Conservation (phyloP, 1,140 invertebrate species). For the Catajapyx aquilonaris region DNA sequence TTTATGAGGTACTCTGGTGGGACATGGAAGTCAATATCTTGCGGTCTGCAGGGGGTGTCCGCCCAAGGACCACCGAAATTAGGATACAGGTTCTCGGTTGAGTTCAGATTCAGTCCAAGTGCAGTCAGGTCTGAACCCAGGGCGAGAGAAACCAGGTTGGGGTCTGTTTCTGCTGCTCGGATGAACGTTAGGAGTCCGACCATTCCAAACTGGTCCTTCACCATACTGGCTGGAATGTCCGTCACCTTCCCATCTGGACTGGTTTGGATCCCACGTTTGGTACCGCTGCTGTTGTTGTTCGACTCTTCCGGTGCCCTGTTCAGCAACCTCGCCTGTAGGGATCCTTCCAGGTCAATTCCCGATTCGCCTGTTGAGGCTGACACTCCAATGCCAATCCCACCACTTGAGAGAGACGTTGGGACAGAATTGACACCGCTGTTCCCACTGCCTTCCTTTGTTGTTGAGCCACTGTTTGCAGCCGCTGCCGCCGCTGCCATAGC, state of each 20-base stretch:
- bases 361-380: no score
- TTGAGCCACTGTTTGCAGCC: no score
- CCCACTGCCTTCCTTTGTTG: no score
- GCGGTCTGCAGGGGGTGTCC: conserved; percentile 87
- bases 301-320: no score
- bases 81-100: conserved; percentile 86
- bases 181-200: conserved; percentile 95
- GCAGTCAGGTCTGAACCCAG: conserved; percentile 93
- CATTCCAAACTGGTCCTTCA: conserved; percentile 98
- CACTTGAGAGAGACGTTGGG: no score
- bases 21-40: conserved; percentile 97
- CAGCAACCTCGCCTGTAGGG: no score
- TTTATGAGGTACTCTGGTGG: conserved; percentile 98
- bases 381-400: no score
- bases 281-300: no score
- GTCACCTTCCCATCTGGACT: conserved; percentile 83
- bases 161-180: conserved; percentile 87
- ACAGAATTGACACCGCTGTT: no score
- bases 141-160: conserved; percentile 81
- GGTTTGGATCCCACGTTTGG: conserved; percentile 57
- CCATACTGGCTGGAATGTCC: conserved; percentile 95
- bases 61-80: conserved; percentile 97
- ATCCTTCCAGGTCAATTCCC: no score
- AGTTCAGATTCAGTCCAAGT: conserved; percentile 92
- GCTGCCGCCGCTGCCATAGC: no score